Base-by-base conservation (phyloP, 2,888 invertebrate species). In the Aproaerema taeniolella region DNA sequence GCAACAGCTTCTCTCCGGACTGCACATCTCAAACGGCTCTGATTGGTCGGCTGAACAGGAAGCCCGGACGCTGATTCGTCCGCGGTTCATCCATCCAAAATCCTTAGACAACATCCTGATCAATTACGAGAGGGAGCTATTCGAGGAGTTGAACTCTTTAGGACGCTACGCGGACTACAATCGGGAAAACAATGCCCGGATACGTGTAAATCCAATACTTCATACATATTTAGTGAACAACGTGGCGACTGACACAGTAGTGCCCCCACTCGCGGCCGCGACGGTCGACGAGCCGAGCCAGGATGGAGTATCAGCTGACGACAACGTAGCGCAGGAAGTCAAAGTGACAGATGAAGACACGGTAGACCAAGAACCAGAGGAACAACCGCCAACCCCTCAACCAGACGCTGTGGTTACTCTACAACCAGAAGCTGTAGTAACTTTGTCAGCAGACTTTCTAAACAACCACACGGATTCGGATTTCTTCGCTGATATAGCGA, bases 121-220 rank as follows among this genome's bases (percentile, higher is more conserved):
- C 5, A 91, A 91, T 58, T 92, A 93, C 67, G 92, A 93, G 70
- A 83, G 92, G 58, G 90, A 89, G 67, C 78, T 91, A 52, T 94
- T 92, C 67, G 93, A 89, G 59, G 93, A 92, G 59, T 71, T 93
- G 36, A 92, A 93, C 66, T 90, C 92, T 2, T 75, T 93, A 32
- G 93, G 93, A 2, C 72, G 85, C 1, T 80, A 81, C 57, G 71
- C 65, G 37, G 51, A 61, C 43, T 58, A 59, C 49, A 55, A 67
- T 53, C 55, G 59, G 43, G 69, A 67, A 55, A 73, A 79, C 74
- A 83, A 81, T 77, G 79, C 70, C 53, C 83, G 83, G 75, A 80
- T 73, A 50, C 37, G 29, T 75, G 70, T 70, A 67, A 68, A 64
- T 24, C 69, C 77, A 37, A 62, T 81, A 43, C 58, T 74, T 61